Evolutionary conservation across 2,113 vertebrate genomes (phyloP), one percentile per base, ranked within the genome.

Genomic region (Prietella phreatophila): DNA sequence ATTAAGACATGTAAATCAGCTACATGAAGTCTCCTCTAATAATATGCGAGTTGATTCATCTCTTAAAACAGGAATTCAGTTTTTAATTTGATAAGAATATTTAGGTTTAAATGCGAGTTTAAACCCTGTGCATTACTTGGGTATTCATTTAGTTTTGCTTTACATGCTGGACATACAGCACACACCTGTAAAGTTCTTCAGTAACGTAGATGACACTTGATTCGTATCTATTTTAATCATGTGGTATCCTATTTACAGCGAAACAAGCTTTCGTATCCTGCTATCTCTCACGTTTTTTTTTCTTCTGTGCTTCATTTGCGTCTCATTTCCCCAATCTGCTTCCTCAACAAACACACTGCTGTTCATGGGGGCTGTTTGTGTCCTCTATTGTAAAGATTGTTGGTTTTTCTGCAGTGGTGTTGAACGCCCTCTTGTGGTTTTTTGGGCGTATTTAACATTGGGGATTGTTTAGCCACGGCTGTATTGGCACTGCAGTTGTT

Each of bases 291-390:
- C 81, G 84, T 56, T 85, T 61, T 47, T 78, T 82, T 87, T 39
- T 75, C 10, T 89, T 71, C 85, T 86, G 50, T 33, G 47, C 67
- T 53, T 83, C 36, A 90, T 88, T 90, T 84, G 84, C 79, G 67
- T 89, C 73, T 90, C 82, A 90, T 91, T 91, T 91, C 85, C 86
- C 73, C 86, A 85, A 84, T 47, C 82, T 88, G 53, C 61, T 75
- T 88, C 73, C 76, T 20, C 13, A 67, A 80, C 85, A 81, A 83
- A 50, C 79, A 50, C 75, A 85, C 85, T 83, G 76, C 86, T 90
- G 82, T 85, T 75, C 86, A 67, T 55, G 73, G 78, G 83, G 60
- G 69, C 81, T 90, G 53, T 87, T 85, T 75, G 58, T 87, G 30
- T 85, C 42, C 25, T 88, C 80, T 88, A 75, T 88, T 88, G 88